Evolutionary conservation across 2,888 invertebrate species (phyloP).

Genomic region (Melinaea marsaeus): DNA sequence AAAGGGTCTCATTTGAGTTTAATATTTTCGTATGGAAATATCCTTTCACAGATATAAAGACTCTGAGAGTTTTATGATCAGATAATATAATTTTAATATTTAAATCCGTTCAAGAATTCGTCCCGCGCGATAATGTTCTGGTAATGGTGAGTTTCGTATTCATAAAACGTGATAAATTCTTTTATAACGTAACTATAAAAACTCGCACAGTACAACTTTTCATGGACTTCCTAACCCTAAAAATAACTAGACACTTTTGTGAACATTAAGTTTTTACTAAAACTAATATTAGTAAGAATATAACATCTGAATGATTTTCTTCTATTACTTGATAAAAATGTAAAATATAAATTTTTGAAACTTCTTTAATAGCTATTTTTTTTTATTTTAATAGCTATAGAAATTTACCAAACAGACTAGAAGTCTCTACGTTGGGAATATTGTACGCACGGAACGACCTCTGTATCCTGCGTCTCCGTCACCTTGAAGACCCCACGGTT

Average conservation of each 20-base stretch:
- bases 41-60: neutral
- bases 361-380: no score
- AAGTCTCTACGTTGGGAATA: no score
- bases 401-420: no score
- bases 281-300: neutral
- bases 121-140: slow-evolving; percentile 23
- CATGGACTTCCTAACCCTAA: neutral
- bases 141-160: slow-evolving; percentile 39
- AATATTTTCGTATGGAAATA: neutral
- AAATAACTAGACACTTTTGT: neutral
- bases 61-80: neutral
- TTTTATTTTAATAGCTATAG: no score
- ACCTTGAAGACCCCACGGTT: no score
- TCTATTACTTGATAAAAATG: no score
- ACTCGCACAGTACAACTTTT: slow-evolving; percentile 36
- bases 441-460: no score
- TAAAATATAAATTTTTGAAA: no score
- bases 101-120: slow-evolving; percentile 18
- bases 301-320: neutral
- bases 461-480: no score
- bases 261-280: neutral
- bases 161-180: slow-evolving; percentile 61
- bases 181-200: slow-evolving; percentile 70
- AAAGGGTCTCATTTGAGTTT: neutral
- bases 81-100: slow-evolving; percentile 23